Evolutionary conservation across 2,113 vertebrate genomes (phyloP), one percentile per base, ranked within the genome.

Genomic region (Onychostruthus taczanowskii): DNA sequence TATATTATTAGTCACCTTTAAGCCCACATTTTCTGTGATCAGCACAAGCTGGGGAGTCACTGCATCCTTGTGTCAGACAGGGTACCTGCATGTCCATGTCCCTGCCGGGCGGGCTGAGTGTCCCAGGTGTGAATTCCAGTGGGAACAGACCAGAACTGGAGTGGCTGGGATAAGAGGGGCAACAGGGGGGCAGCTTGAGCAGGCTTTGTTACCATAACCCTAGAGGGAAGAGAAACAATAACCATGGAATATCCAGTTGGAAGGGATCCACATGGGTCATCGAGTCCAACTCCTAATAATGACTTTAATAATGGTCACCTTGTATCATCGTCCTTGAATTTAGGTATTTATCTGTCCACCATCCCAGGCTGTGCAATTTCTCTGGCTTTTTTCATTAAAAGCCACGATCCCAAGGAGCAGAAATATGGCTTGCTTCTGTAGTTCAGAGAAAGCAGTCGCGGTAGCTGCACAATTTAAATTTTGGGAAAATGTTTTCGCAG

Each of bases 41-140:
- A n/a, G 50, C 8, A 5, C 21, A 30, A 73, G 47, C 35, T 8
- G 3, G 15, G 44, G 35, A 80, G 35, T 69, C 47, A 24, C 5
- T 31, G 27, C 33, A 43, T 13, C 61, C 30, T 58, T 4, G 11
- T 1, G 1, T 23, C 30, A 26, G n/a, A 28, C 52, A 16, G 50
- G 62, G 44, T 3, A n/a, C 58, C 41, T 14, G 35, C 1, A 10
- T 0, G 1, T 15, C 56, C 73, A 1, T 9, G 35, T 3, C 30
- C 10, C 43, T 23, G 49, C 67, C 35, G 5, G 3, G 9, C 1
- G 4, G 21, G 58, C 37, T 33, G 63, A 35, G 56, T 1, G 9
- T 4, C 4, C n/a, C 33, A n/a, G 43, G 4, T 7, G 59, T 19
- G 13, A 66, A 69, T 81, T 92, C 31, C 63, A 3, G 2, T 15